Conservation (phyloP, 1,140 invertebrate species). For the Armadillidium nasatum region DNA sequence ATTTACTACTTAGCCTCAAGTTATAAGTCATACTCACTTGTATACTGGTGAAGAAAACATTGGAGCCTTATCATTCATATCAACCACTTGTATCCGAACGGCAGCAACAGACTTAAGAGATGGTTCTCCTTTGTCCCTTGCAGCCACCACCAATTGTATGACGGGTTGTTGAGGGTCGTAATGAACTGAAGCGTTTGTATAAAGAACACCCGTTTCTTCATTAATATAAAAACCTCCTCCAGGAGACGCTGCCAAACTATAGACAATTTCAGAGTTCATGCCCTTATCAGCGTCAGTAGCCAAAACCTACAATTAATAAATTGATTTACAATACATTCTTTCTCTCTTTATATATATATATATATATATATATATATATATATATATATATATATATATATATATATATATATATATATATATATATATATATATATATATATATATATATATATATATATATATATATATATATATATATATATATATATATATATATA, state of each 20-base stretch:
- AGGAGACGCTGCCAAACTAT: conserved; percentile 59
- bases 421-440: too few relatives aligned
- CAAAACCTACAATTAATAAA: conserved; percentile 59
- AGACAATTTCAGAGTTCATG: conserved; percentile 67
- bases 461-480: too few relatives aligned
- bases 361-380: conserved; percentile 18
- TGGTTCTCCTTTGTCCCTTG: conserved; percentile 71
- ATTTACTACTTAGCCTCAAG: too few relatives aligned
- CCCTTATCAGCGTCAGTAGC: conserved; percentile 79
- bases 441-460: too few relatives aligned
- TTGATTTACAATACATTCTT: too few relatives aligned
- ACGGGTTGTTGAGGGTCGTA: conserved; percentile 56
- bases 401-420: too few relatives aligned
- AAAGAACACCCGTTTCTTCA: conserved; percentile 66
- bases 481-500: too few relatives aligned
- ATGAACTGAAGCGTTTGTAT: conserved; percentile 68
- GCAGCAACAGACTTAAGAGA: conserved; percentile 64
- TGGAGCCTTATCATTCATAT: conserved; percentile 55
- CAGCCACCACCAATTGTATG: conserved; percentile 69
- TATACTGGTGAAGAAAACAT: conserved; percentile 64
- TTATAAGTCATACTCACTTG: conserved; percentile 54
- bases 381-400: too few relatives aligned
- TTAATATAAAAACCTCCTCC: conserved; percentile 70
- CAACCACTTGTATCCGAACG: conserved; percentile 63
- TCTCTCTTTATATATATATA: neutral